A percentile compares a stretch with the other conserved stretches of the same genome.
These are phyloP conservation scores for Genyomyrus donnyi DNA, from an alignment of 2,113 vertebrate genomes.

Conservation along the genomic window DNA sequence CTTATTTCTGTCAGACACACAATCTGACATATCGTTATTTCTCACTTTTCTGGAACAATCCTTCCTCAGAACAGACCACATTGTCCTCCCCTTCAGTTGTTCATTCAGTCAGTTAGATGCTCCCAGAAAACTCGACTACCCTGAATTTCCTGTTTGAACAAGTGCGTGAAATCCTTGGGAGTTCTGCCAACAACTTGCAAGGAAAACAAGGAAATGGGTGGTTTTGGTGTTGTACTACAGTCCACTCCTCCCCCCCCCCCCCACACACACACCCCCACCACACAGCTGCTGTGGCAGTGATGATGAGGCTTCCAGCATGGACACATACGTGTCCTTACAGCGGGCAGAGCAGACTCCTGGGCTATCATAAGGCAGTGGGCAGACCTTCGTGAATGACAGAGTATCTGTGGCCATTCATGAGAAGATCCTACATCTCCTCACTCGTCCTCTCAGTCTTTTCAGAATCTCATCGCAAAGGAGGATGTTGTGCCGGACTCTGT, in stretches of 20 bases:
- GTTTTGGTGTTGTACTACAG: neutral
- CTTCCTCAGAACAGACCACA: neutral
- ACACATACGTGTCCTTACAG: neutral
- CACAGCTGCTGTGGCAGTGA: neutral
- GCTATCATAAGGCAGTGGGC: neutral
- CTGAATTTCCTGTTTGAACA: neutral
- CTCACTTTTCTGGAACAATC: neutral
- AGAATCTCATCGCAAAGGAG: conserved; percentile 72
- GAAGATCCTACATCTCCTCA: neutral
- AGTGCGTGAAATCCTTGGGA: neutral
- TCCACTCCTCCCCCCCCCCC: neutral
- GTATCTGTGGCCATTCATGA: neutral
- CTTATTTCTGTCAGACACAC: neutral
- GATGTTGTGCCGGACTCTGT: conserved; percentile 78
- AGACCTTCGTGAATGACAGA: neutral
- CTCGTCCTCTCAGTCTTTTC: conserved; percentile 71
- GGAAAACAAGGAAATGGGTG: neutral
- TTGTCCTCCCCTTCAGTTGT: neutral
- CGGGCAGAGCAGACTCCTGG: neutral
- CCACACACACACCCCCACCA: neutral
- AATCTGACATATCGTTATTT: neutral
- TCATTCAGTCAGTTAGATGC: neutral
- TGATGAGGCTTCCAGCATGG: neutral
- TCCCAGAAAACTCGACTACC: neutral
- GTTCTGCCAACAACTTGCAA: neutral